Evolutionary conservation across 2,888 invertebrate genomes (phyloP), one percentile per base, ranked within the genome.

Genomic region (Autographa pulchrina): DNA sequence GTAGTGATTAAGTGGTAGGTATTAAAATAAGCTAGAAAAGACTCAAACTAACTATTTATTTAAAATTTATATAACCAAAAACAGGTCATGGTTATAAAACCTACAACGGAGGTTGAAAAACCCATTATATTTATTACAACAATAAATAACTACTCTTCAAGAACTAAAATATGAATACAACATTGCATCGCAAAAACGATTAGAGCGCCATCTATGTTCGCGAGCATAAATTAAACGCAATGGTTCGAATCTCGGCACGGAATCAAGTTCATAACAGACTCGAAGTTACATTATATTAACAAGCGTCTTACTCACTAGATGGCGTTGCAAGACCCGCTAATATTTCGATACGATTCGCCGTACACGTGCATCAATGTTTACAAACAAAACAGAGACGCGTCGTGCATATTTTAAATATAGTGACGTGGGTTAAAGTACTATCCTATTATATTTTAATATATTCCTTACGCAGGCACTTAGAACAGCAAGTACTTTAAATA

Each of bases 301-400:
- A 70, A 59, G 7, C 11, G 56, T 8, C 31, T 38, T 14, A 16
- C 20, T 60, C 56, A 35, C 67, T 72, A 80, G 80, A 70, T 81
- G 82, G 82, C 80, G 79, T 4, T 68, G 18, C 59, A 6, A 20
- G 65, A 43, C 16, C 56, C 0, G 31, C 25, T 4, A 20, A 8
- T n/a, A 48, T 41, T 54, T 66, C 25, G 63, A 68, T 56, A 9
- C 2, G 59, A 63, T 58, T 41, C 52, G 54, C 60, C 63, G 59
- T 68, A 66, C 81, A 78, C 81, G 77, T 77, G 81, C 65, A 77
- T 61, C 65, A 77, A 67, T 82, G 82, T 82, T 82, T 82, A 84
- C 75, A 82, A 84, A 82, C 82, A 83, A 77, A 79, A 74, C 68
- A 72, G 63, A 60, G 62, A 77, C 35, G 43, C 56, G 56, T 60